These are phyloP conservation scores for Clarias macrocephalus DNA, from an alignment of 2,113 vertebrate genomes.

Conservation along the genomic window DNA sequence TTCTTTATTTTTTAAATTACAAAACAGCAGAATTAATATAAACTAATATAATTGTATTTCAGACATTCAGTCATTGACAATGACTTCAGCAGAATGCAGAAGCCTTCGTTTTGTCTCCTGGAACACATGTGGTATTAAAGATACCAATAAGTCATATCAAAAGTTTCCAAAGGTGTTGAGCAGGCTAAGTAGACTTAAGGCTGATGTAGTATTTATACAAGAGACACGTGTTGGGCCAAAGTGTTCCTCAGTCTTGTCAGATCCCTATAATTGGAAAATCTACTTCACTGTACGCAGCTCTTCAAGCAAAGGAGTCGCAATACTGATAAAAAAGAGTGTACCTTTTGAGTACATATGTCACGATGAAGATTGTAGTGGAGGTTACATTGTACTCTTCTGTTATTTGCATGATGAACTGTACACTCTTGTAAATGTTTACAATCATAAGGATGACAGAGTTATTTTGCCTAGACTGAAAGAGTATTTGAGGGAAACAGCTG, in stretches of 20 bases:
- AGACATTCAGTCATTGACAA: too few relatives aligned
- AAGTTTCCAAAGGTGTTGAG: background rate
- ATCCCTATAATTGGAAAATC: background rate
- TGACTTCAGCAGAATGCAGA: background rate
- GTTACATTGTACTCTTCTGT: conserved; percentile 47
- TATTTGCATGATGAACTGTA: conserved; percentile 29
- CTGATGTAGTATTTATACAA: background rate
- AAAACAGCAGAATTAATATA: too few relatives aligned
- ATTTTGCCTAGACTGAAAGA: conserved; percentile 50
- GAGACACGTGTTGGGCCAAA: conserved; percentile 1
- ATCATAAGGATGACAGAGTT: conserved; percentile 44
- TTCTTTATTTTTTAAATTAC: too few relatives aligned
- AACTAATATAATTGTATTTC: too few relatives aligned
- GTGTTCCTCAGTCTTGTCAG: background rate
- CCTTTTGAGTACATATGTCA: conserved; percentile 27
- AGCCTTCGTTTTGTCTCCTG: background rate
- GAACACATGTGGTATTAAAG: background rate
- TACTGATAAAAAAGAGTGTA: conserved; percentile 34
- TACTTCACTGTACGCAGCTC: conserved; percentile 4
- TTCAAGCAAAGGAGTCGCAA: conserved; percentile 38
- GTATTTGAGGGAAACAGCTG: conserved; percentile 57
- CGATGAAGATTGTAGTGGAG: conserved; percentile 38
- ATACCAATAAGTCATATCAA: background rate
- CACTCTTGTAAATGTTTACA: conserved; percentile 56
- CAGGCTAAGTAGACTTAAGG: background rate